phyloP scores from a whole-genome alignment of 2,113 vertebrate genomes.

The Jacana jacana region DNA sequence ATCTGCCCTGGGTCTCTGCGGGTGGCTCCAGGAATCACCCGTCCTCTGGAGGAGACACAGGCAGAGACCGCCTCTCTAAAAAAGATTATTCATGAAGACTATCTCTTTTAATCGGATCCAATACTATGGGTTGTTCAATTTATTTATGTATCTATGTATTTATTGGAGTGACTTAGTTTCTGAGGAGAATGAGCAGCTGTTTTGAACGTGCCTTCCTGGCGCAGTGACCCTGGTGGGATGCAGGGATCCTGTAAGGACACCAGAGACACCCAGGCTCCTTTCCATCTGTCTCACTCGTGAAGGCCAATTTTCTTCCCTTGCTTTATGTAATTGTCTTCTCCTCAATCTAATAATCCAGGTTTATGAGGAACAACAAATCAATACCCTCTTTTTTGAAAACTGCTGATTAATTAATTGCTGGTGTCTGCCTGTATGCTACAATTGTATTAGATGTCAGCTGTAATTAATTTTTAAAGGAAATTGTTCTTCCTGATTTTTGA shows the following conservation, averaged over 20 bases:
- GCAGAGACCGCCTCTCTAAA: background rate
- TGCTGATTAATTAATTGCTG: slow-evolving; percentile 46
- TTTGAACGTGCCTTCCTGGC: background rate
- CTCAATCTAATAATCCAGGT: slow-evolving; percentile 41
- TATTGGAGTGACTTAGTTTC: background rate
- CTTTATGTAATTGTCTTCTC: slow-evolving; percentile 23
- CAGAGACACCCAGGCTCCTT: background rate
- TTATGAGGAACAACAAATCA: slow-evolving; percentile 64
- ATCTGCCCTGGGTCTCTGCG: accelerated
- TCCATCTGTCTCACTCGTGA: background rate
- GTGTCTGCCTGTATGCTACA: background rate
- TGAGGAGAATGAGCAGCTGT: background rate
- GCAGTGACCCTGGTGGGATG: background rate
- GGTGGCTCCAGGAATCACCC: background rate
- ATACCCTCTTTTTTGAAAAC: slow-evolving; percentile 34
- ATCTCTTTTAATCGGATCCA: background rate
- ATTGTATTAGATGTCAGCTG: slow-evolving; percentile 35
- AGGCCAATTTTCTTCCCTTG: slow-evolving; percentile 4
- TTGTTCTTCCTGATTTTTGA: slow-evolving; percentile 14
- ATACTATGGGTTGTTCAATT: accelerated
- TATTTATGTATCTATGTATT: background rate
- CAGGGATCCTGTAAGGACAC: background rate
- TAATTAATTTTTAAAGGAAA: slow-evolving; percentile 59
- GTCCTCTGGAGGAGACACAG: background rate
- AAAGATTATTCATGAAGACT: background rate